Conservation (phyloP, 2,113 vertebrate species). For the Lanius ludovicianus region DNA sequence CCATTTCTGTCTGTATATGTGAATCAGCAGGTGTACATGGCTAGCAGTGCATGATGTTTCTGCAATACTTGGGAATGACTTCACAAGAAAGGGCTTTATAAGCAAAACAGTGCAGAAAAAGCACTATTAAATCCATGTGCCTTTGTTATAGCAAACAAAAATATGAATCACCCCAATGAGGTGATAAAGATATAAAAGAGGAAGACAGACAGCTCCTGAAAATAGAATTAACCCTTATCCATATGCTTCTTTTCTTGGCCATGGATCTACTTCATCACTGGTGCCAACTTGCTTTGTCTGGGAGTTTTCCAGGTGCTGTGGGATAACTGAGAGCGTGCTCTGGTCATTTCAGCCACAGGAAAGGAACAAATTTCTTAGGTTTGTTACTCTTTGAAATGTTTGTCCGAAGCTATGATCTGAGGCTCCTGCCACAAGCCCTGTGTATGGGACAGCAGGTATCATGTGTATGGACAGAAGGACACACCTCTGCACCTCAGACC, state of each 20-base stretch:
- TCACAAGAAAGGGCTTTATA: not conserved
- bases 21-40: not conserved
- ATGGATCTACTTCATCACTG: not conserved
- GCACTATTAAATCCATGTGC: not conserved
- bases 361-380: not conserved
- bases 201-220: not conserved
- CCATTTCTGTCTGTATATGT: not conserved
- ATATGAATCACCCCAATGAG: not conserved
- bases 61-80: not conserved
- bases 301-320: not conserved
- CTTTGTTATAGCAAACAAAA: not conserved
- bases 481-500: not conserved
- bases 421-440: not conserved
- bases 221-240: not conserved
- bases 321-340: not conserved
- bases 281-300: not conserved
- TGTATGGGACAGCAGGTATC: not conserved
- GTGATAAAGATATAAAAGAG: not conserved
- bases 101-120: not conserved
- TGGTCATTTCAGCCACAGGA: not conserved
- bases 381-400: not conserved
- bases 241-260: not conserved
- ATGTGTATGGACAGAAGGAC: not conserved
- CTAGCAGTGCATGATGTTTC: fast-evolving
- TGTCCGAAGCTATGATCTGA: not conserved